A percentile compares a stretch with the other conserved stretches of the same genome.
phyloP scores from a whole-genome alignment of 2,888 invertebrate genomes.

The Drosophila antonietae region DNA sequence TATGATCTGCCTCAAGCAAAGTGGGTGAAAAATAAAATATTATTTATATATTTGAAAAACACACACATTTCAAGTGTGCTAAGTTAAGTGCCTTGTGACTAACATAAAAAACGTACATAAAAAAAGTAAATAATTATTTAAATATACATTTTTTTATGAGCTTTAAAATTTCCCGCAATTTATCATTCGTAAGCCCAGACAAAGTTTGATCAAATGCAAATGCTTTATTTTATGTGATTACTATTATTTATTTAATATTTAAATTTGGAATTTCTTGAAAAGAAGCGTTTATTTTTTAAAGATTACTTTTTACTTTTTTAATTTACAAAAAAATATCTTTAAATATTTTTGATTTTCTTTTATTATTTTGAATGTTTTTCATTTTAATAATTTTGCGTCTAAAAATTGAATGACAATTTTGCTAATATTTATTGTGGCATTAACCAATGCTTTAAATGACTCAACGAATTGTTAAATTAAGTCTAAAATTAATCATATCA shows the following conservation, averaged over 20 bases:
- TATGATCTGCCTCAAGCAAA: constrained; percentile 76
- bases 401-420: neutral
- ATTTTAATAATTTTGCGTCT: no score
- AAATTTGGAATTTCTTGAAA: neutral
- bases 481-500: neutral
- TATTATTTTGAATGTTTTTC: neutral
- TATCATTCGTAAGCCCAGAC: constrained; percentile 40
- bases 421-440: neutral
- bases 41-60: neutral
- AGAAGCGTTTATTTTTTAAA: neutral
- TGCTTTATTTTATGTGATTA: neutral
- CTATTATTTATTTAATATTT: neutral
- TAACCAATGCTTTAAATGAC: neutral
- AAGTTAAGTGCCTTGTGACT: constrained; percentile 33
- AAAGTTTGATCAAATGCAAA: constrained; percentile 28
- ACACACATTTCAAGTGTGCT: neutral
- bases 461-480: neutral
- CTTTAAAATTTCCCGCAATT: constrained; percentile 31
- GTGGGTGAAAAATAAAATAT: constrained; percentile 57
- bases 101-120: constrained; percentile 1
- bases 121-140: constrained; percentile 12
- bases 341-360: neutral
- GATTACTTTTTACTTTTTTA: neutral
- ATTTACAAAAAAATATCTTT: no score
- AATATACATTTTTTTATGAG: constrained; percentile 9